A percentile compares a stretch with the other conserved stretches of the same genome.
Conservation (phyloP, 2,888 invertebrate genomes). For the Cancer borealis region DNA sequence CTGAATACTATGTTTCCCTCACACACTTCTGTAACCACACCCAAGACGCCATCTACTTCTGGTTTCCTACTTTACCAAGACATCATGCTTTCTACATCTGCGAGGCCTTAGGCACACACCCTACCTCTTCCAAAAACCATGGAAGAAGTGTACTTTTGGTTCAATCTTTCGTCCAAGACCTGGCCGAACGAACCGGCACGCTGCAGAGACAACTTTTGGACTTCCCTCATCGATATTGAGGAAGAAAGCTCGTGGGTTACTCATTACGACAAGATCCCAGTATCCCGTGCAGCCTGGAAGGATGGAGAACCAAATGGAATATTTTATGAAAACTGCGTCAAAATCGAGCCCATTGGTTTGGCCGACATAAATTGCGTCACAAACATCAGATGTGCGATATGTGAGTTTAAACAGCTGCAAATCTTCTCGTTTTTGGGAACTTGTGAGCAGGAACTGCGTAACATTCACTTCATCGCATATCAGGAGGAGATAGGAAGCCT, state of each 20-base stretch:
- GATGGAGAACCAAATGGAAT: constrained; percentile 73
- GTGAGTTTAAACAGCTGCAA: constrained; percentile 58
- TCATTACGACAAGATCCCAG: constrained; percentile 54
- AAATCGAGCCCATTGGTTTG: constrained; percentile 65
- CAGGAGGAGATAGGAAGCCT: constrained; percentile 59
- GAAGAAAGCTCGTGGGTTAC: constrained; percentile 64
- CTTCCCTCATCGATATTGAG: constrained; percentile 63
- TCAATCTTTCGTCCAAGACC: constrained; percentile 31
- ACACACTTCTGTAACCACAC: constrained; percentile 64
- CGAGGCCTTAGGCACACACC: constrained; percentile 72
- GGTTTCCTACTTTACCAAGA: constrained; percentile 61
- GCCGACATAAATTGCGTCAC: constrained; percentile 74
- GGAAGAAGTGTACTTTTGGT: constrained; percentile 53
- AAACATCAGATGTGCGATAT: constrained; percentile 66
- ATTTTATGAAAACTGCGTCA: constrained; percentile 73
- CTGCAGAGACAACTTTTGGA: constrained; percentile 62
- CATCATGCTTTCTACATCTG: constrained; percentile 65
- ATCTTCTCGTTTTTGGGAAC: constrained; percentile 68
- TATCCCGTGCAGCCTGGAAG: constrained; percentile 49
- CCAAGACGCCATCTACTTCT: constrained; percentile 63
- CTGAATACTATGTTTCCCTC: constrained; percentile 53
- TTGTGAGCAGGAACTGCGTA: constrained; percentile 72
- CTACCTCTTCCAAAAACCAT: constrained; percentile 64
- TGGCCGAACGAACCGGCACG: constrained; percentile 51
- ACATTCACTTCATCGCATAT: constrained; percentile 69